A percentile compares a stretch with the other conserved stretches of the same genome.
phyloP scores from a whole-genome alignment of 1,140 invertebrate genomes.

The Drosophila parvula region DNA sequence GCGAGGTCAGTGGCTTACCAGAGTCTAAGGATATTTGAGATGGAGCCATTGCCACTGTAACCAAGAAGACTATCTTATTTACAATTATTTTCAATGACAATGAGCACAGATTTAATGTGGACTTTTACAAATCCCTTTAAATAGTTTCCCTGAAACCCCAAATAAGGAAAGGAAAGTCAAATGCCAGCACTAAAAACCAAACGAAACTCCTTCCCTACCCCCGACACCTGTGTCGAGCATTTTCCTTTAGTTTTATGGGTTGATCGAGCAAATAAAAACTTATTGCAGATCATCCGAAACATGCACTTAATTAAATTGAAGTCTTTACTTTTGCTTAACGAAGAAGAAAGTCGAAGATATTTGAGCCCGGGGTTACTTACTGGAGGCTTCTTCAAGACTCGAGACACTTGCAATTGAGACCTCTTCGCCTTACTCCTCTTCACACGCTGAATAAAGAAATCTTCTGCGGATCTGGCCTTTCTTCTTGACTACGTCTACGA shows the following conservation, averaged over 20 bases:
- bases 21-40: conserved; percentile 32
- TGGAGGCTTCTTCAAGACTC: neutral
- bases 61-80: neutral
- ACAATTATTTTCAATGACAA: neutral
- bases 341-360: conserved; percentile 16
- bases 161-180: neutral
- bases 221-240: neutral
- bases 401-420: conserved; percentile 18
- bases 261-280: conserved; percentile 1
- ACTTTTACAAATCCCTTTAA: neutral
- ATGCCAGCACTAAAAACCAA: neutral
- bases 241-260: neutral
- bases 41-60: neutral
- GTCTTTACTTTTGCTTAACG: conserved; percentile 6
- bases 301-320: conserved; percentile 13
- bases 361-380: no score
- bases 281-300: conserved; percentile 1
- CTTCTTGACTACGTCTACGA: neutral
- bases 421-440: neutral
- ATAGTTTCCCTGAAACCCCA: neutral
- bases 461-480: conserved; percentile 1
- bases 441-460: conserved; percentile 5
- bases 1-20: conserved; percentile 41
- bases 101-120: no score
- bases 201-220: neutral